Evolutionary conservation across 2,888 invertebrate genomes (phyloP).

Genomic region (Agriopis leucophaearia): DNA sequence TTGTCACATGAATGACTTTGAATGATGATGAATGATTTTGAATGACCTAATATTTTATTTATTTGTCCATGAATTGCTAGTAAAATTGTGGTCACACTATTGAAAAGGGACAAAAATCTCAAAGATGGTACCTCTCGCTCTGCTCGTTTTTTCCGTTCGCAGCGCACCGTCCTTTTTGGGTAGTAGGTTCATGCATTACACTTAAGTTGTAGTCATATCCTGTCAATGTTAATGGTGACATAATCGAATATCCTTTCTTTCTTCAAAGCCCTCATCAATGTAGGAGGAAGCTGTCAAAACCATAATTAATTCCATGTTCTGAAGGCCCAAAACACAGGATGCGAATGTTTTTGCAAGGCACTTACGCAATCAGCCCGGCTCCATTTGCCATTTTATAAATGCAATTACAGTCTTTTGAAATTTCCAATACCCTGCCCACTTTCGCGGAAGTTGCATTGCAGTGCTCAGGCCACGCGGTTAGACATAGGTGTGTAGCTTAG

Average conservation of each 20-base stretch:
- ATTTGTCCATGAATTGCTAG: no score
- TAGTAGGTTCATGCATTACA: no score
- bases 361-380: conserved; percentile 69
- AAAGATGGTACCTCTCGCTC: no score
- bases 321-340: conserved; percentile 43
- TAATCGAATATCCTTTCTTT: background rate
- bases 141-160: no score
- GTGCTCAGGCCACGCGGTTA: background rate
- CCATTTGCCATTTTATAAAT: conserved; percentile 58
- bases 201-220: no score
- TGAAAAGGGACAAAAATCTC: no score
- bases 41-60: no score
- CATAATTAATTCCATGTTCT: conserved; percentile 8
- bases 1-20: no score
- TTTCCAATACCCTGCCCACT: conserved; percentile 46
- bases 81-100: no score
- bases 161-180: no score
- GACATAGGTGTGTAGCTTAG: background rate
- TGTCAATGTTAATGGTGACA: no score
- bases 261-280: background rate
- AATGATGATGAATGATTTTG: no score
- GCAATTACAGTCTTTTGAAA: conserved; percentile 41
- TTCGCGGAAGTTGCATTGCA: conserved; percentile 58
- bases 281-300: conserved; percentile 19
- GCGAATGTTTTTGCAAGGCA: conserved; percentile 51